Evolutionary conservation across 2,113 vertebrate genomes (phyloP), one percentile per base, ranked within the genome.

Genomic region (Datnioides undecimradiatus): DNA sequence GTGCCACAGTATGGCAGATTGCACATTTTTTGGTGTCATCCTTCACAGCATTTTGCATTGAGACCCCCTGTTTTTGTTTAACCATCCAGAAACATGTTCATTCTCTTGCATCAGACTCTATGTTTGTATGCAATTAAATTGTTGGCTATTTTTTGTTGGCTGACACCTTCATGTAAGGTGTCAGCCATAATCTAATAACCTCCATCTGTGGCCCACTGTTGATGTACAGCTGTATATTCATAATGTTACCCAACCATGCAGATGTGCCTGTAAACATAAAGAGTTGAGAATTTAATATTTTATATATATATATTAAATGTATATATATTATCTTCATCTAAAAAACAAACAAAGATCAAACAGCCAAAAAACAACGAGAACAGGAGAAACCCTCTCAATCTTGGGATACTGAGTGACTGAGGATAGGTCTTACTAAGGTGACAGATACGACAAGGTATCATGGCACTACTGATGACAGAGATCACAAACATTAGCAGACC

Each of bases 91-190:
- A 75, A 82, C 57, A 67, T 77, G 16, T n/a, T 73, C 27, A 57
- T 83, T 45, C 33, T 80, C 54, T 85, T 82, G 76, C 74, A 80
- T 88, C 69, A 82, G 59, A 73, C 41, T 82, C 10, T 65, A 8
- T 55, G 62, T 85, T 80, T 73, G 63, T 59, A 65, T 75, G 75
- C 51, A 79, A 72, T 36, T 25, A 59, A 75, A 68, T 70, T 63
- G 23, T n/a, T n/a, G n/a, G n/a, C n/a, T n/a, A n/a, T n/a, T n/a
- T n/a, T n/a, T n/a, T n/a, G n/a, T n/a, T n/a, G n/a, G n/a, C n/a
- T n/a, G n/a, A n/a, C n/a, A n/a, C n/a, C n/a, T n/a, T n/a, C n/a
- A n/a, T n/a, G 19, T 34, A 13, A 7, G 16, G 11, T 60, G 43
- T 38, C 11, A 36, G n/a, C 31, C 4, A 27, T 19, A 14, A 46